A percentile compares a stretch with the other conserved stretches of the same genome.
phyloP scores from a whole-genome alignment of 2,888 invertebrate species.

The Nomada goodeniana region DNA sequence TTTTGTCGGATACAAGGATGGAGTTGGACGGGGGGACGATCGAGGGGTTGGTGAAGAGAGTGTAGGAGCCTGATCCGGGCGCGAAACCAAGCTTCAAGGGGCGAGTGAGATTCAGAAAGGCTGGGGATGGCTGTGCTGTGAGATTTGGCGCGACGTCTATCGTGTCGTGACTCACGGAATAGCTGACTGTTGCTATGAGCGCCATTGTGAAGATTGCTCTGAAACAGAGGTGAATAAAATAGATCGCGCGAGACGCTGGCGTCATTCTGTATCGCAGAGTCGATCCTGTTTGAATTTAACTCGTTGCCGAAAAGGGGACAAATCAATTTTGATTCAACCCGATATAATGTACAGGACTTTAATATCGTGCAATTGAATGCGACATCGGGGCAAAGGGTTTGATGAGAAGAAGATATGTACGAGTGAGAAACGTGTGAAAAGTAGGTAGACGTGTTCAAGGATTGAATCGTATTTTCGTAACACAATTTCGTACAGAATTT shows the following conservation, averaged over 20 bases:
- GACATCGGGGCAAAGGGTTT: too few species aligned
- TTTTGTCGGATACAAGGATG: conserved; percentile 1
- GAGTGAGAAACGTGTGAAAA: too few species aligned
- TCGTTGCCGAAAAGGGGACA: too few species aligned
- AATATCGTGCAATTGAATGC: too few species aligned
- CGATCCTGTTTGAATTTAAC: too few species aligned
- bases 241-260: not conserved
- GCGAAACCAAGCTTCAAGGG: conserved; percentile 42
- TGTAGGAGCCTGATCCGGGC: conserved; percentile 45
- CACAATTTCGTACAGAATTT: too few species aligned
- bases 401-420: too few species aligned
- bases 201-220: conserved; percentile 86
- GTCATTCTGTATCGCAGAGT: not conserved
- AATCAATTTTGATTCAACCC: too few species aligned
- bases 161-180: conserved; percentile 76
- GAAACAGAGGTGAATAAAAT: conserved; percentile 62
- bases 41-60: conserved; percentile 42
- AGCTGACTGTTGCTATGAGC: conserved; percentile 86
- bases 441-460: too few species aligned
- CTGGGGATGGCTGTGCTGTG: not conserved
- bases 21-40: not conserved
- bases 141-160: conserved; percentile 27
- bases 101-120: not conserved
- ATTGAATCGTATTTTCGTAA: too few species aligned
- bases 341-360: too few species aligned